Percentiles rank a stretch among this genome's conserved stretches.
These are phyloP conservation scores for Orthonevra nobilis DNA, from an alignment of 2,888 invertebrate species.

Conservation along the genomic window DNA sequence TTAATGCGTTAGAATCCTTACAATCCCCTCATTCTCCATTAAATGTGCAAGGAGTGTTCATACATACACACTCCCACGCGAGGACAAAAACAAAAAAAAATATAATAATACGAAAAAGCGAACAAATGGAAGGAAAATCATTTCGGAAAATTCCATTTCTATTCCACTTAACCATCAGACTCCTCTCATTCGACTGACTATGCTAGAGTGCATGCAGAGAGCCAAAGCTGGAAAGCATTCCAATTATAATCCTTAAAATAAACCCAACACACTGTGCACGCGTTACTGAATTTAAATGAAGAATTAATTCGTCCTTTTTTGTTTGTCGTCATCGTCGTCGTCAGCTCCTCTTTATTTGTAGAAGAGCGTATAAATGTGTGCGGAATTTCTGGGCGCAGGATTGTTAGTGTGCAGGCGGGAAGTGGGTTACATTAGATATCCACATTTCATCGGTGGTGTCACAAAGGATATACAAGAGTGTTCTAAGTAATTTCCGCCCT, in stretches of 20 bases:
- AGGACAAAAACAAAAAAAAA: background rate
- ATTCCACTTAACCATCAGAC: background rate
- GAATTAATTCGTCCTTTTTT: constrained; percentile 78
- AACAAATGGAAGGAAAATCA: background rate
- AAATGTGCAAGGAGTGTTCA: too few relatives aligned
- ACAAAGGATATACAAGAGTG: constrained; percentile 61
- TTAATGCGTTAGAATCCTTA: constrained; percentile 63
- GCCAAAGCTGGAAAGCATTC: constrained; percentile 51
- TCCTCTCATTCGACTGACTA: background rate
- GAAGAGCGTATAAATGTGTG: too few relatives aligned
- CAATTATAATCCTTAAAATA: constrained; percentile 70
- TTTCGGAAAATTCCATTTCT: background rate
- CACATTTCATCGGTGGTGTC: constrained; percentile 61
- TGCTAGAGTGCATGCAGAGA: background rate
- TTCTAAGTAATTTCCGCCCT: constrained; percentile 66
- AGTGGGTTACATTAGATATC: constrained; percentile 51
- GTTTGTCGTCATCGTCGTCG: constrained; percentile 63
- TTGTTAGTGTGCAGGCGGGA: constrained; percentile 14
- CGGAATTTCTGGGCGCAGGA: constrained; percentile 20
- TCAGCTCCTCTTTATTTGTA: constrained; percentile 37
- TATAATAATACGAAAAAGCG: background rate
- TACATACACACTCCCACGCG: too few relatives aligned
- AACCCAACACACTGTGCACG: constrained; percentile 75
- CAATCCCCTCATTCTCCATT: constrained; percentile 12
- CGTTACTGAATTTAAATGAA: constrained; percentile 80